A percentile compares a stretch with the other conserved stretches of the same genome.
phyloP scores from a whole-genome alignment of 2,113 vertebrate species.

The Apus apus region DNA sequence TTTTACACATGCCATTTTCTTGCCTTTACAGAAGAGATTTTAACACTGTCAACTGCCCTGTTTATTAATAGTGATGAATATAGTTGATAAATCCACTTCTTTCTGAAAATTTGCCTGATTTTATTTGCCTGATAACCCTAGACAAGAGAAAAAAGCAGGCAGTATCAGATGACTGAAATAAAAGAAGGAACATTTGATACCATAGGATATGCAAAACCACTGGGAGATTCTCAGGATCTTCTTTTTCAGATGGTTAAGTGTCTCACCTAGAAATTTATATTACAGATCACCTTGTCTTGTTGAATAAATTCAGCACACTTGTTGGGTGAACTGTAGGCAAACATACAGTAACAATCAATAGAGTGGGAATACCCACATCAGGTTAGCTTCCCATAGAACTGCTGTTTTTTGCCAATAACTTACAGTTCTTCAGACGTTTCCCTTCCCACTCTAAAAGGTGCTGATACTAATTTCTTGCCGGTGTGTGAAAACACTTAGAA shows the following conservation, averaged over 20 bases:
- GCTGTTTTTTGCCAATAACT: neutral
- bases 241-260: neutral
- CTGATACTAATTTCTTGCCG: neutral
- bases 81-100: neutral
- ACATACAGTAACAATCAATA: neutral
- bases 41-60: neutral
- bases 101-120: neutral
- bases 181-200: neutral
- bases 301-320: neutral
- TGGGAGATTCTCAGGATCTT: neutral
- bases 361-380: neutral
- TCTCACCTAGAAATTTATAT: neutral
- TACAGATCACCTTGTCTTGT: neutral
- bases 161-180: neutral
- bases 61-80: neutral
- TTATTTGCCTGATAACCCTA: neutral
- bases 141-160: neutral
- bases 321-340: neutral
- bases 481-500: neutral
- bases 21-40: neutral
- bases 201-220: neutral
- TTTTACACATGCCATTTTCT: neutral
- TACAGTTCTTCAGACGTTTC: neutral
- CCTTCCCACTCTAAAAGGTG: neutral
- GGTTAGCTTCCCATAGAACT: neutral